Conservation (phyloP, 2,113 vertebrate species). For the Pseudonaja textilis region DNA sequence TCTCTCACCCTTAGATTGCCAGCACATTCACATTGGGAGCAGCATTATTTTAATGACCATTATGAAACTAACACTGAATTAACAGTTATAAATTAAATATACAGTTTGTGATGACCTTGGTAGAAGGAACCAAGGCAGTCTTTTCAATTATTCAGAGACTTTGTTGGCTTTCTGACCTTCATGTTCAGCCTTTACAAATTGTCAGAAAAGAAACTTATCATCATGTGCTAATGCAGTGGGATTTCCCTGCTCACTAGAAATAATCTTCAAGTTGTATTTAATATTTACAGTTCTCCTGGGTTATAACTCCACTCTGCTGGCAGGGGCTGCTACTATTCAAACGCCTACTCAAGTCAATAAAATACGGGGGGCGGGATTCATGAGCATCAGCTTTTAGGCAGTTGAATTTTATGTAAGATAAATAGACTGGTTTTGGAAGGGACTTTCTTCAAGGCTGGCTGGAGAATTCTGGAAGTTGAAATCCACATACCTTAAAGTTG, state of each 20-base stretch:
- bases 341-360: constrained; percentile 44
- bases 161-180: constrained; percentile 23
- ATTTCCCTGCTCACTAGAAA: constrained; percentile 44
- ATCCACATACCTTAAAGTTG: background rate
- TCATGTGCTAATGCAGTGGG: constrained; percentile 33
- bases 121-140: background rate
- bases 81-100: background rate
- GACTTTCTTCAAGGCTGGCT: background rate
- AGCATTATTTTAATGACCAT: background rate
- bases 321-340: constrained; percentile 31
- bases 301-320: constrained; percentile 27
- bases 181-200: constrained; percentile 44
- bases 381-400: background rate
- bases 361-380: constrained; percentile 32
- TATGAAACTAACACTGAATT: background rate
- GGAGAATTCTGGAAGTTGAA: background rate
- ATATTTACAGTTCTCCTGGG: constrained; percentile 49
- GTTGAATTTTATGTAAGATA: constrained; percentile 37
- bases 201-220: constrained; percentile 34
- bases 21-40: background rate
- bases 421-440: constrained; percentile 22
- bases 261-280: constrained; percentile 48
- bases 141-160: constrained; percentile 9
- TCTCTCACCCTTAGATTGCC: background rate
- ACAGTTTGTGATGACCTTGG: background rate